Percentiles rank a stretch among this genome's conserved stretches.
These are phyloP conservation scores for Tonatia bakeri DNA, from an alignment of 2,113 vertebrate genomes.

Conservation along the genomic window DNA sequence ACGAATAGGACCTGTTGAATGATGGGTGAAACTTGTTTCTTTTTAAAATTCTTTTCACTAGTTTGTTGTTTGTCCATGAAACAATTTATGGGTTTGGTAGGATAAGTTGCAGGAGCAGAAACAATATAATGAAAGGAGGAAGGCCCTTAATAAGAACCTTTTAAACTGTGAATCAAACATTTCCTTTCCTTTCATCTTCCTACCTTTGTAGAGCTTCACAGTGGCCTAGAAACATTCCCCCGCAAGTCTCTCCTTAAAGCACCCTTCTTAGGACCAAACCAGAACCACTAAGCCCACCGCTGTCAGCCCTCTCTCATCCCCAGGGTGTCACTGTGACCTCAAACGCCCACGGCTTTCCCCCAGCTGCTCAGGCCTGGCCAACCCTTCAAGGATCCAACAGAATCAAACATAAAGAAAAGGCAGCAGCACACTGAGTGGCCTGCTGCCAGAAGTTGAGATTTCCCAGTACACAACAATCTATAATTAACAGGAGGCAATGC, in stretches of 20 bases:
- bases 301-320: background rate
- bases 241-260: background rate
- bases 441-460: constrained; percentile 11
- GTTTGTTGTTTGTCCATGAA: background rate
- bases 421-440: background rate
- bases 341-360: background rate
- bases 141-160: background rate
- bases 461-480: constrained; percentile 27
- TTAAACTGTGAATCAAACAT: background rate
- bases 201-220: background rate
- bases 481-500: background rate
- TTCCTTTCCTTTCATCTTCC: background rate
- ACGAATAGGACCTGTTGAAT: background rate
- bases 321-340: background rate
- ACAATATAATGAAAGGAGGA: background rate
- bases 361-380: background rate
- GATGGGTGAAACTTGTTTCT: background rate
- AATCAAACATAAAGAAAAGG: background rate
- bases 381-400: background rate
- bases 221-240: background rate
- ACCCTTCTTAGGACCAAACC: background rate
- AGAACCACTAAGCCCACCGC: background rate
- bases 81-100: background rate
- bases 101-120: background rate
- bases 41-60: background rate